Evolutionary conservation across 92 coral and sea anemone species (phyloP).

Genomic region (Epizoanthus rinbou): DNA sequence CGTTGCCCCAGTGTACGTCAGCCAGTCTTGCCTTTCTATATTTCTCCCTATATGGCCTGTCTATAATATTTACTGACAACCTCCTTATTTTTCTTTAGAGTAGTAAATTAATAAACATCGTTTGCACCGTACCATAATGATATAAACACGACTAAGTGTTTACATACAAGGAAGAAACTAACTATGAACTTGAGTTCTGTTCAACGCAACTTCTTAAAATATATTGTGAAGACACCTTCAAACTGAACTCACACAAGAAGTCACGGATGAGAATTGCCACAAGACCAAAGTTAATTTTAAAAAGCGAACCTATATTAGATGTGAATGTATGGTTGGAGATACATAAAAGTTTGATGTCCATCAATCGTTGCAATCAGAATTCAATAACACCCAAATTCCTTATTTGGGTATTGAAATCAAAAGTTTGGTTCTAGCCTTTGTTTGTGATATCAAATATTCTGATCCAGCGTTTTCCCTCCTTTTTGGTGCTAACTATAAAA

Average conservation of each 20-base stretch:
- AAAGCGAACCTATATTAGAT: background rate
- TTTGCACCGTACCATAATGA: too few species aligned
- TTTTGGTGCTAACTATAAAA: background rate
- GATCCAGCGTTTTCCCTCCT: background rate
- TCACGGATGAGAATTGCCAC: background rate
- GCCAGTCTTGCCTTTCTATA: too few species aligned
- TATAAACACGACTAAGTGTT: too few species aligned
- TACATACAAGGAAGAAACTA: too few species aligned
- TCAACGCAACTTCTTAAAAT: background rate
- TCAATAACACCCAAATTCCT: background rate
- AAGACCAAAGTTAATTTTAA: background rate
- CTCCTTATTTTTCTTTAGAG: too few species aligned
- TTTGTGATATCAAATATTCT: background rate
- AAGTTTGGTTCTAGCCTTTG: background rate
- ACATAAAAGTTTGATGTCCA: conserved; percentile 17
- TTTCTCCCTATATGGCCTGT: too few species aligned
- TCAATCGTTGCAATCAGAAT: background rate
- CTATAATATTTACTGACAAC: too few species aligned
- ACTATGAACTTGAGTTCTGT: background rate
- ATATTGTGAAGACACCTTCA: background rate
- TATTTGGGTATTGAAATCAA: conserved; percentile 1
- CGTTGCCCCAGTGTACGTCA: too few species aligned
- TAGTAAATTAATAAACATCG: too few species aligned
- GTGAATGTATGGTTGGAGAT: background rate
- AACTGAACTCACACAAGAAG: background rate